A percentile compares a stretch with the other conserved stretches of the same genome.
phyloP scores from a whole-genome alignment of 2,797 vertebrate genomes.

The Hoplostethus mediterraneus region DNA sequence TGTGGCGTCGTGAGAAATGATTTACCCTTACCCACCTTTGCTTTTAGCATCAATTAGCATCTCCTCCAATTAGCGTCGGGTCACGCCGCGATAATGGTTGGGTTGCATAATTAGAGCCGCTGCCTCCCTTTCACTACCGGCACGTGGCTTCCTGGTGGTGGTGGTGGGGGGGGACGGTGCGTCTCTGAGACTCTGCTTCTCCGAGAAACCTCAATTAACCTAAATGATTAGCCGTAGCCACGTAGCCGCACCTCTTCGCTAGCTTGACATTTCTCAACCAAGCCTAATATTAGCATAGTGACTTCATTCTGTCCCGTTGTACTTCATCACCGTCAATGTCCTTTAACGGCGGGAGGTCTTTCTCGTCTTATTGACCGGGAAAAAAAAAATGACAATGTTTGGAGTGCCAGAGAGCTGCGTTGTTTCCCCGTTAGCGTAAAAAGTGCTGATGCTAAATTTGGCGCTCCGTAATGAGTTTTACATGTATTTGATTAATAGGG shows the following conservation, averaged over 20 bases:
- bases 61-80: constrained; percentile 60
- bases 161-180: constrained; percentile 34
- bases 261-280: constrained; percentile 76
- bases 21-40: constrained; percentile 45
- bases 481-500: constrained; percentile 78
- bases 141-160: constrained; percentile 45
- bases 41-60: constrained; percentile 52
- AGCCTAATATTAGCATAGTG: constrained; percentile 79
- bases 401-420: constrained; percentile 44
- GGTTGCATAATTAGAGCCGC: constrained; percentile 70
- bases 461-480: constrained; percentile 69
- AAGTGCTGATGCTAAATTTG: constrained; percentile 75
- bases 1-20: background rate
- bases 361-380: constrained; percentile 67
- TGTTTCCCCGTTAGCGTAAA: constrained; percentile 62
- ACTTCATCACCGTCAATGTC: constrained; percentile 68
- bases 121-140: constrained; percentile 47
- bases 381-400: constrained; percentile 73
- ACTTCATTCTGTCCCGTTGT: constrained; percentile 66
- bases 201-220: constrained; percentile 83
- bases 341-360: constrained; percentile 48
- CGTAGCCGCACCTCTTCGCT: constrained; percentile 48
- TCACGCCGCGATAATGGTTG: constrained; percentile 65
- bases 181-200: constrained; percentile 66
- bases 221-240: constrained; percentile 79